Conservation (phyloP, 2,113 vertebrate species). For the Motacilla tschutschensis region DNA sequence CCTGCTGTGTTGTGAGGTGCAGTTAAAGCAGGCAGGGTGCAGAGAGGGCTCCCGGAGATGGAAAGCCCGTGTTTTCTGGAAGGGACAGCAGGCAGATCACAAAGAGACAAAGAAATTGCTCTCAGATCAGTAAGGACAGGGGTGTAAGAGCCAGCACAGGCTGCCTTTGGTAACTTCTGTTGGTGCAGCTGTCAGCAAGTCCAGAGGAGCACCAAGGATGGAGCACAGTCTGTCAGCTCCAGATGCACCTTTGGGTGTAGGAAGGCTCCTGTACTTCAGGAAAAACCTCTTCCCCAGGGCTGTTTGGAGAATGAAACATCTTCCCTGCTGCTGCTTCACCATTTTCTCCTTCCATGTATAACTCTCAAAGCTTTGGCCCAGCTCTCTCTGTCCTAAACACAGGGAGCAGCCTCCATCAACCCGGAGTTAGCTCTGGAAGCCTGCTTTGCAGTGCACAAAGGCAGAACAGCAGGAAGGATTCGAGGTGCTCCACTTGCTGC, state of each 20-base stretch:
- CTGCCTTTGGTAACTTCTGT: fast-evolving
- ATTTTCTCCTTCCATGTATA: too few species aligned
- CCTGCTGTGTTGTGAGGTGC: fast-evolving
- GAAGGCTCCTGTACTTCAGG: fast-evolving
- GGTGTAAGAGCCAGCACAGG: fast-evolving
- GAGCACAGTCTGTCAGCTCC: neutral
- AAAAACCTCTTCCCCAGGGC: neutral
- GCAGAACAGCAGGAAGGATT: neutral
- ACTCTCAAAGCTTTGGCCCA: neutral
- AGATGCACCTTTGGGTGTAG: fast-evolving
- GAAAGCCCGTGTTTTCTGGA: fast-evolving
- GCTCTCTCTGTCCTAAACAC: neutral
- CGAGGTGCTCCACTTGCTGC: too few species aligned
- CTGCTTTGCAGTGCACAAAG: fast-evolving
- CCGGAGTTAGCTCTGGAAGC: neutral
- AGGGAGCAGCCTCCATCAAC: neutral
- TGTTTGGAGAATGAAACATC: neutral
- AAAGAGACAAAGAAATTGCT: fast-evolving
- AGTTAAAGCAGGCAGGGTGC: neutral
- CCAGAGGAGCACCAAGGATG: fast-evolving
- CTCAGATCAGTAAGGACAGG: neutral
- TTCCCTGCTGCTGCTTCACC: fast-evolving
- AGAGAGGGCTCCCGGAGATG: too few species aligned
- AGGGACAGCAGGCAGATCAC: fast-evolving
- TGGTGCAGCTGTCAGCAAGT: fast-evolving